Evolutionary conservation across 2,888 invertebrate species (phyloP), one percentile per base, ranked within the genome.

Genomic region (Tethea ocularis): DNA sequence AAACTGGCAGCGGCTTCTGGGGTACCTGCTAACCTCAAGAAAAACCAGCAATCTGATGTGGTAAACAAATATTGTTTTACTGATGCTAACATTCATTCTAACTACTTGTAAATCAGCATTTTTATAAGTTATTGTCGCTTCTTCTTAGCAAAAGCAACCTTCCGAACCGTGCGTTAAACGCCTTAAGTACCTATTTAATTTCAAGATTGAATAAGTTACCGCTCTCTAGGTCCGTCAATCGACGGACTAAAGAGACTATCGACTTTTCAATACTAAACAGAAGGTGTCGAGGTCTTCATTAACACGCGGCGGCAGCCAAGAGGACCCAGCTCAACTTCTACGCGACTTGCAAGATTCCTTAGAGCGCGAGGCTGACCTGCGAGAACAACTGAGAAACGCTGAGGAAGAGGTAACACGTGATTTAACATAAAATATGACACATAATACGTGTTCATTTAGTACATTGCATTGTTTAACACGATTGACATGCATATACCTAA

Each of bases 311-410:
- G 96, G 96, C 54, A 96, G 96, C 23, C 96, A 96, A 82, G 96
- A 97, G 72, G 96, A 97, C 85, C 96, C 97, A 0, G 95, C 95
- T 55, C 97, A 97, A 80, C 88, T 98, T 51, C 92, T 98, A 64
- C 93, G 98, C 53, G 98, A 98, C 82, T 93, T 99, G 20, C 97
- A 98, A 82, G 98, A 98, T 89, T 97, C 98, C 1, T 92, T 98
- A 63, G 99, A 99, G 89, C 93, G 99, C 26, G 99, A 99, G 87
- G 97, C 97, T 1, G 99, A 99, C 90, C 92, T 99, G 17, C 95
- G 97, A 58, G 99, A 99, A 84, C 99, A 99, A 84, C 90, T 99
- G 13, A 95, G 96, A 67, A 98, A 98, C 86, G 96, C 98, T 15
- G 98, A 99, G 86, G 98, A 98, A 88, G 98, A 99, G 95, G 97